Conservation (phyloP, 1,140 invertebrate species). For the Himalopsyche phryganea region DNA sequence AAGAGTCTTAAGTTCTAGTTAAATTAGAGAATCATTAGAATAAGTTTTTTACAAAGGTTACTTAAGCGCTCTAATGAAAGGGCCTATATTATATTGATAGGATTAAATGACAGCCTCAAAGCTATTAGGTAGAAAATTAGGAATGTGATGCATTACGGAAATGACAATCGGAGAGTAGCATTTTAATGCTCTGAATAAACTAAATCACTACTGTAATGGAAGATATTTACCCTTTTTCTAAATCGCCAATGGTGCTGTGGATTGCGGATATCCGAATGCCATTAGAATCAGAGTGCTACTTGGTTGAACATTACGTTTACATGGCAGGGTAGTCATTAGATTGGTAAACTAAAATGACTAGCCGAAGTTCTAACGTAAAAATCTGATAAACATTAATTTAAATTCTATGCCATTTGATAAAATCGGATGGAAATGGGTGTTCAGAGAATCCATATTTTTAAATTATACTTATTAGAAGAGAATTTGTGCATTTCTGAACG, state of each 20-base stretch:
- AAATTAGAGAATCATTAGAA: no score
- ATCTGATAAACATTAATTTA: background rate
- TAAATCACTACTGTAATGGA: background rate
- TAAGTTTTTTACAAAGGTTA: no score
- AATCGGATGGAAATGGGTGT: background rate
- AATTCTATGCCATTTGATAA: conserved; percentile 4
- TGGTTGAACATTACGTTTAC: background rate
- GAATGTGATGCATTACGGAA: conserved; percentile 10
- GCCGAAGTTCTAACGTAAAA: background rate
- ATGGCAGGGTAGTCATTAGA: background rate
- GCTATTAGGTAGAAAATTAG: no score
- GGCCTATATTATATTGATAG: no score
- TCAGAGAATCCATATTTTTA: no score
- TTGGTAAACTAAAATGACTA: background rate
- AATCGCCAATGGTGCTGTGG: conserved; percentile 2
- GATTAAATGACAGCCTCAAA: no score
- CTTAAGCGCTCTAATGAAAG: no score
- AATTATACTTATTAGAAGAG: no score
- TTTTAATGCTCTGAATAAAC: conserved; percentile 8
- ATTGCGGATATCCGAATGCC: conserved; percentile 16
- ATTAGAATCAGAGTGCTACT: conserved; percentile 7
- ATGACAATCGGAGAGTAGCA: conserved; percentile 7
- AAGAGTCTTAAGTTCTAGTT: no score
- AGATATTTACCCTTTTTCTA: conserved; percentile 5
- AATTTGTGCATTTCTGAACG: no score